phyloP scores from a whole-genome alignment of 2,888 invertebrate genomes.

The Nudaria mundana region DNA sequence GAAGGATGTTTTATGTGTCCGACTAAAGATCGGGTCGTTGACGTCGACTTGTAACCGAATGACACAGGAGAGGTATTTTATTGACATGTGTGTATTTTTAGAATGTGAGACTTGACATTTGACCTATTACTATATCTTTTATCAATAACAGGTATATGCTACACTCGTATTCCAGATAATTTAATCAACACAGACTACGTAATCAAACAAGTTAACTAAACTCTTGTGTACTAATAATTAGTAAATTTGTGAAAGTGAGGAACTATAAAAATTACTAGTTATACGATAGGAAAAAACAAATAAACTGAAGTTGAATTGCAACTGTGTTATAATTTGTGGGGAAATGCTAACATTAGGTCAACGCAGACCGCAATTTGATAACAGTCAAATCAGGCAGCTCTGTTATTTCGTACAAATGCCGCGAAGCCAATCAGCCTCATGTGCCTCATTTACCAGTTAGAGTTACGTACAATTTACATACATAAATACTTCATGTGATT shows the following conservation, averaged over 20 bases:
- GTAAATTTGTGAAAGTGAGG: no score
- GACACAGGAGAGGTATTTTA: no score
- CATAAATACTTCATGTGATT: no score
- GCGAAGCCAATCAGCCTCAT: conserved; percentile 1
- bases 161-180: no score
- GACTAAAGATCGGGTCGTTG: conserved; percentile 15
- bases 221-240: no score
- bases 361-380: conserved; percentile 1
- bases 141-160: no score
- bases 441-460: conserved; percentile 1
- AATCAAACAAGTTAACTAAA: no score
- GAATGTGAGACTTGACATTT: no score
- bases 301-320: background rate
- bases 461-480: background rate
- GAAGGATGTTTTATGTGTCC: conserved; percentile 19
- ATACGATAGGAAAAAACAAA: background rate
- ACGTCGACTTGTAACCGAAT: no score
- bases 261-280: no score
- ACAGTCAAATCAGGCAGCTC: background rate
- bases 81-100: background rate
- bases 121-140: no score
- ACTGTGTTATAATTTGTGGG: background rate
- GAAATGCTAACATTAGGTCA: background rate
- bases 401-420: background rate
- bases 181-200: no score